Conservation (phyloP, 2,888 invertebrate genomes). For the Chymomyza caudatula region DNA sequence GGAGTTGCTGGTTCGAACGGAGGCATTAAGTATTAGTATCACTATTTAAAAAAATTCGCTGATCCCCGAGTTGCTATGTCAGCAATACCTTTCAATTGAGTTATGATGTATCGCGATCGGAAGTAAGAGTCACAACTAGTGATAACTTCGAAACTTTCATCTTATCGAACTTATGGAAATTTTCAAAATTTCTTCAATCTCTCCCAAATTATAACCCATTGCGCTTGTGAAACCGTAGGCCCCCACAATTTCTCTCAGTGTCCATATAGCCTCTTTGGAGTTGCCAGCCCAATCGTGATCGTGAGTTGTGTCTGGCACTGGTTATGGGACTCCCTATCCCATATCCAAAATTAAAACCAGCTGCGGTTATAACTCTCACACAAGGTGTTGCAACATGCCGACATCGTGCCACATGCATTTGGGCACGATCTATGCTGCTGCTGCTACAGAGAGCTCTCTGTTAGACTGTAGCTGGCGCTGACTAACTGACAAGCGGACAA, state of each 20-base stretch:
- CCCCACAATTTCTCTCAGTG: background rate
- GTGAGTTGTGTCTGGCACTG: constrained; percentile 38
- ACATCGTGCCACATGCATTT: constrained; percentile 11
- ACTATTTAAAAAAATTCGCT: no score
- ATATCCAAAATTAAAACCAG: background rate
- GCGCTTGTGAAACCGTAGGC: background rate
- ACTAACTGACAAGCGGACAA: background rate
- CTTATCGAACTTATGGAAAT: no score
- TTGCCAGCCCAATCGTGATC: constrained; percentile 36
- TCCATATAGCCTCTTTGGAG: background rate
- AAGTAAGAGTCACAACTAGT: no score
- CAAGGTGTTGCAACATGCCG: constrained; percentile 51
- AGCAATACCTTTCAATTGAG: no score
- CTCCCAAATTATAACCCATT: no score
- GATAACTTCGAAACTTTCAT: no score
- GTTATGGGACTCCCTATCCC: background rate
- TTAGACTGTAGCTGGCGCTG: background rate
- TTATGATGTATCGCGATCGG: no score
- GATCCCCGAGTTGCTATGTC: no score
- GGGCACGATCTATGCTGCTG: constrained; percentile 39
- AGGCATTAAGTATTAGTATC: no score
- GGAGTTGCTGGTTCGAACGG: no score
- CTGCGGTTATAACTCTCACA: constrained; percentile 38
- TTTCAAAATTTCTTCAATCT: no score
- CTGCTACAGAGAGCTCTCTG: background rate